These are phyloP conservation scores for Athrips mouffetella DNA, from an alignment of 2,888 invertebrate genomes.

Conservation along the genomic window DNA sequence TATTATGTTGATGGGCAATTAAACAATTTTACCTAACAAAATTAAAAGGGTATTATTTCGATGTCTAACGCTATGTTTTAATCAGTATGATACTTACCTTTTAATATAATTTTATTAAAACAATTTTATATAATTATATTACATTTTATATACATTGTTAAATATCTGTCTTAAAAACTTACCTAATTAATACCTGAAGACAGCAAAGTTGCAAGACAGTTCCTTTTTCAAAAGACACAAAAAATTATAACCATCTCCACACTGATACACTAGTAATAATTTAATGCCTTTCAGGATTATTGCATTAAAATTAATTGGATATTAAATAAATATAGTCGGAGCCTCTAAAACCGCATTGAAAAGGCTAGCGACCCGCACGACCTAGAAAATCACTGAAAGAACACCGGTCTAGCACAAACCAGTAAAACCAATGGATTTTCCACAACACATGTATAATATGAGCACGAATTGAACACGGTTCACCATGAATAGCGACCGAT, in stretches of 20 bases:
- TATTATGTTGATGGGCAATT: background rate
- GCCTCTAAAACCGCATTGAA: slow-evolving; percentile 38
- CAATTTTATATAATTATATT: too few relatives aligned
- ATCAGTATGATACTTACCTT: slow-evolving; percentile 1
- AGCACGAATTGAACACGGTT: slow-evolving; percentile 55
- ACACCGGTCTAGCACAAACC: slow-evolving; percentile 36
- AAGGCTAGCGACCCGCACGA: slow-evolving; percentile 44
- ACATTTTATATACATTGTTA: too few relatives aligned
- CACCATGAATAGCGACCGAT: slow-evolving; percentile 70
- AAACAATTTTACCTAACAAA: too few relatives aligned
- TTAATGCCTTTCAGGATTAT: background rate
- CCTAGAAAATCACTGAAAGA: slow-evolving; percentile 31
- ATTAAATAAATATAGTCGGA: slow-evolving; percentile 26
- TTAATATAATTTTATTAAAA: too few relatives aligned
- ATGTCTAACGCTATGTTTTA: too few relatives aligned
- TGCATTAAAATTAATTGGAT: slow-evolving; percentile 18
- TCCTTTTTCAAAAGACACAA: background rate
- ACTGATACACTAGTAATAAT: background rate
- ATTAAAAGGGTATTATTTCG: too few relatives aligned
- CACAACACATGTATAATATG: slow-evolving; percentile 51
- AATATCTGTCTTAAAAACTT: too few relatives aligned
- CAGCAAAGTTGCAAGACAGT: background rate
- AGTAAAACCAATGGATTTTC: slow-evolving; percentile 47
- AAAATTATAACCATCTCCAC: background rate
- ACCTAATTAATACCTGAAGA: background rate